Evolutionary conservation across 2,113 vertebrate species (phyloP).

Genomic region (Jacana jacana): DNA sequence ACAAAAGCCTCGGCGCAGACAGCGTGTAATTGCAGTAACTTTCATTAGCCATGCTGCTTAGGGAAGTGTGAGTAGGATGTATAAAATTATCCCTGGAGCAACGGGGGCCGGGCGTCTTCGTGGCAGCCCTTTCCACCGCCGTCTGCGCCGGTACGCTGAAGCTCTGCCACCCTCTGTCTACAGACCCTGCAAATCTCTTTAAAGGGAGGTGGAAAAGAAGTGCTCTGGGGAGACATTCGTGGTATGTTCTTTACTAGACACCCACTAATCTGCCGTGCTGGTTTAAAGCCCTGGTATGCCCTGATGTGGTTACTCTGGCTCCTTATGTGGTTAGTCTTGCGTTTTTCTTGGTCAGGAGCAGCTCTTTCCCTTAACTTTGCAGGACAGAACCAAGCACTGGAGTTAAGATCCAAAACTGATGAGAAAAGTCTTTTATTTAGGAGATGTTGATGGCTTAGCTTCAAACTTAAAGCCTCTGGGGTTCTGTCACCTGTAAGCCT

Average conservation of each 20-base stretch:
- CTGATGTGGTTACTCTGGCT: neutral
- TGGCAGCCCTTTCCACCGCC: neutral
- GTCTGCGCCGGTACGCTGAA: neutral
- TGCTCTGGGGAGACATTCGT: no score
- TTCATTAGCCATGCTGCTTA: neutral
- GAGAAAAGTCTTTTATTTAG: neutral
- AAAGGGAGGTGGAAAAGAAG: neutral
- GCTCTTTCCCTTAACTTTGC: neutral
- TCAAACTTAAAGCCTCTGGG: neutral
- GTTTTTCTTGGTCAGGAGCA: neutral
- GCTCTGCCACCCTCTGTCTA: neutral
- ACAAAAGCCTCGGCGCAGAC: neutral
- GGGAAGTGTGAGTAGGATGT: neutral
- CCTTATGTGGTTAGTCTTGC: neutral
- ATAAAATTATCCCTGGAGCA: neutral
- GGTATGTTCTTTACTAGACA: neutral
- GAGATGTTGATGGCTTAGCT: neutral
- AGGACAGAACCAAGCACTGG: neutral
- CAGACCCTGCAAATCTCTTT: neutral
- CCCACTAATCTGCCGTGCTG: neutral
- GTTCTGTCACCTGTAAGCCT: neutral
- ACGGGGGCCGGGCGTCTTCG: neutral
- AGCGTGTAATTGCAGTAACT: neutral
- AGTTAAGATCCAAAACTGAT: neutral
- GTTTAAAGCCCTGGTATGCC: neutral